phyloP scores from a whole-genome alignment of 1,140 invertebrate species.

The Heliconius congener region DNA sequence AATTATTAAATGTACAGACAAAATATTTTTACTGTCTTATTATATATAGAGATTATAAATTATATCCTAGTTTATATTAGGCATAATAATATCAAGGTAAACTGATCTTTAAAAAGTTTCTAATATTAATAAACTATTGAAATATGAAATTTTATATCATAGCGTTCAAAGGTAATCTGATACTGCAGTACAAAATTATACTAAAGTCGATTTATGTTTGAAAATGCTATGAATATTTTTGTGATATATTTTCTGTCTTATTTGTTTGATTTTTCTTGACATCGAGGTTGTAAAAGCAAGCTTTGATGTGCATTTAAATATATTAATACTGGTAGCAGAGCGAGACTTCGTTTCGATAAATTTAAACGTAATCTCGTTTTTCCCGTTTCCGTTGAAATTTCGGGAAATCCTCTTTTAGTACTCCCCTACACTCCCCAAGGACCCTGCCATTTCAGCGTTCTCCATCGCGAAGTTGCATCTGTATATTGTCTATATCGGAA shows the following conservation, averaged over 20 bases:
- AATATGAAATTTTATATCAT: not conserved
- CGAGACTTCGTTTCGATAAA: too few relatives aligned
- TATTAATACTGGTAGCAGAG: not conserved
- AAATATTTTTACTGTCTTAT: too few relatives aligned
- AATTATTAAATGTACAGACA: too few relatives aligned
- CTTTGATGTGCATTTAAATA: not conserved
- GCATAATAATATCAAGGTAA: not conserved
- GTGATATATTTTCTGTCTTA: conserved; percentile 1
- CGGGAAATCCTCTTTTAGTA: too few relatives aligned
- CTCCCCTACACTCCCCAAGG: too few relatives aligned
- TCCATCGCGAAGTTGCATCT: too few relatives aligned
- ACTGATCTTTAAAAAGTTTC: not conserved
- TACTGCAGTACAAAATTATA: not conserved
- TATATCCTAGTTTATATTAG: not conserved
- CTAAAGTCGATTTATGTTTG: not conserved
- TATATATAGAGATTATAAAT: too few relatives aligned
- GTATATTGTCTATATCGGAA: too few relatives aligned
- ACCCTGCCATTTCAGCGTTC: too few relatives aligned
- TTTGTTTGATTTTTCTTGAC: not conserved
- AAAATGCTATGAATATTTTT: not conserved
- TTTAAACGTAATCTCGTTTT: too few relatives aligned
- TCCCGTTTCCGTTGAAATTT: too few relatives aligned
- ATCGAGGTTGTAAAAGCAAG: not conserved
- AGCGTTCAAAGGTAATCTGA: not conserved
- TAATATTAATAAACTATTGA: conserved; percentile 3